Conservation (phyloP, 2,888 invertebrate genomes). For the Pyralis farinalis region DNA sequence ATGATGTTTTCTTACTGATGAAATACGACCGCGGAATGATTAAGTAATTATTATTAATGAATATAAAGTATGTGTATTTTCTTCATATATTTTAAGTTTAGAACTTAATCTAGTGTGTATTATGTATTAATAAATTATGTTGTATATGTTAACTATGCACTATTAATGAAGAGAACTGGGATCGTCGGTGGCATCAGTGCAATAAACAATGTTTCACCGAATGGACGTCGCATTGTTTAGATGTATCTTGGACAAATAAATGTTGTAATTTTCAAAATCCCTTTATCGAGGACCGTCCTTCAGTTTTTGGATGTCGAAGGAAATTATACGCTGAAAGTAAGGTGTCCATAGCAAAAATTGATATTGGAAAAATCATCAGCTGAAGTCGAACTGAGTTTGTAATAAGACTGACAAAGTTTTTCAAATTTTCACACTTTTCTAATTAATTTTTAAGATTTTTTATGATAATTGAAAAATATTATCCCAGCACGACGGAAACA, state of each 20-base stretch:
- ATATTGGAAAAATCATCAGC: slow-evolving; percentile 25
- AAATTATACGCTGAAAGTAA: neutral
- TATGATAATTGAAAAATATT: slow-evolving; percentile 27
- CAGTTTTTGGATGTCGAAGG: slow-evolving; percentile 5
- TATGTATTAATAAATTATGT: no score
- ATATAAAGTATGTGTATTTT: neutral
- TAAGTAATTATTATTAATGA: no score
- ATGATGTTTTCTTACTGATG: no score
- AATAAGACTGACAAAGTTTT: slow-evolving; percentile 70
- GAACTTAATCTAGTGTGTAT: no score
- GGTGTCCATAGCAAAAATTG: neutral
- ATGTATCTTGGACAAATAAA: neutral
- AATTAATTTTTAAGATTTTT: slow-evolving; percentile 53
- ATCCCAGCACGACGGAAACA: slow-evolving; percentile 29
- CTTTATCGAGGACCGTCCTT: slow-evolving; percentile 19
- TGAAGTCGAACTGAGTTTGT: slow-evolving; percentile 47
- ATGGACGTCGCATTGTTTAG: neutral
- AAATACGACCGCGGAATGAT: neutral
- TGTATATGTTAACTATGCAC: neutral
- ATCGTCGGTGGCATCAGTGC: neutral
- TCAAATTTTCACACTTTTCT: slow-evolving; percentile 68
- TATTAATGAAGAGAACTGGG: neutral
- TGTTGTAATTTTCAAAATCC: slow-evolving; percentile 6
- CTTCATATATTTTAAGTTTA: neutral
- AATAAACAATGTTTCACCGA: neutral